These are phyloP conservation scores for Genyomyrus donnyi DNA, from an alignment of 2,113 vertebrate species.

Conservation along the genomic window DNA sequence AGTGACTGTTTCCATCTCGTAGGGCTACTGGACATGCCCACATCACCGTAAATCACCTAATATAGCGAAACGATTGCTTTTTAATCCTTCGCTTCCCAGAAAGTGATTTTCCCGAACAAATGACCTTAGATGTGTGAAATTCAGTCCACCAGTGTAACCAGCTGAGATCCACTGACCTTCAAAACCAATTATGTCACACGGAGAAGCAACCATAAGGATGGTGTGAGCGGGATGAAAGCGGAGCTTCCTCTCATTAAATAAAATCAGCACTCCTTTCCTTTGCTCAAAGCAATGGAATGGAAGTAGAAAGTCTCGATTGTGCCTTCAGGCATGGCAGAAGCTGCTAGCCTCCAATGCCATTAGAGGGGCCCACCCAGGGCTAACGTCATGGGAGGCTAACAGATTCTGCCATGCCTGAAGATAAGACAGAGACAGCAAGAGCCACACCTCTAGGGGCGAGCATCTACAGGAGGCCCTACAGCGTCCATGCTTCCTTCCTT, in stretches of 20 bases:
- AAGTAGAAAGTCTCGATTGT: neutral
- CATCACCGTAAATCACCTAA: neutral
- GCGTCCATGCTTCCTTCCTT: neutral
- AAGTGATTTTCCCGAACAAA: neutral
- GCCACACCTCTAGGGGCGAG: neutral
- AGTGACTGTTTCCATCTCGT: neutral
- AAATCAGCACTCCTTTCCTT: neutral
- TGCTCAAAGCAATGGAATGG: neutral
- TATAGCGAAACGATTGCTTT: neutral
- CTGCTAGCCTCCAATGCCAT: neutral
- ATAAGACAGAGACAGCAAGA: neutral
- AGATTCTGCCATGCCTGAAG: neutral
- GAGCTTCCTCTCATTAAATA: slow-evolving; percentile 1
- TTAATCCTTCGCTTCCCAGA: neutral
- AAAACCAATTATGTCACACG: neutral
- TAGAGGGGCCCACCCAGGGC: neutral
- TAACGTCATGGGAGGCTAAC: neutral
- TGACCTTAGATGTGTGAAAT: neutral
- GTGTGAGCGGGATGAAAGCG: neutral
- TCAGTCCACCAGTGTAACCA: neutral
- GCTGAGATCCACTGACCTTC: neutral
- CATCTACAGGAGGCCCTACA: neutral
- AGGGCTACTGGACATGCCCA: neutral
- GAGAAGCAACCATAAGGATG: neutral
- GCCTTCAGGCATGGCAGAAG: neutral